Evolutionary conservation across 2,888 invertebrate species (phyloP).

Genomic region (Adelognathus sp.): DNA sequence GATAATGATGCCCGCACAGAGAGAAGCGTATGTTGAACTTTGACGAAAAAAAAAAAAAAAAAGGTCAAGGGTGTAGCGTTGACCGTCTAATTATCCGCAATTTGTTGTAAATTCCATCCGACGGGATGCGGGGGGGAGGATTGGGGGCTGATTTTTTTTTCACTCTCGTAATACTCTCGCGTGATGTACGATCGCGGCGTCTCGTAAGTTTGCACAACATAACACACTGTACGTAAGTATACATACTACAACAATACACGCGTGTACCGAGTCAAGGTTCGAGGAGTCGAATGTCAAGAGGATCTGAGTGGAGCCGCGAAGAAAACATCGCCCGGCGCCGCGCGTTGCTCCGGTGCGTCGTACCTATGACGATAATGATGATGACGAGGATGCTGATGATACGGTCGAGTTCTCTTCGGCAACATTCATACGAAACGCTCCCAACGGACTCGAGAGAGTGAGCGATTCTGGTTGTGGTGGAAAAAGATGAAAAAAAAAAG

Average conservation of each 20-base stretch:
- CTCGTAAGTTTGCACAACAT: constrained; percentile 40
- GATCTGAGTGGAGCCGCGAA: not conserved
- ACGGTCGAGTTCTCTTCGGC: constrained; percentile 11
- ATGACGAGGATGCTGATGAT: not conserved
- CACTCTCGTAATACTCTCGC: not conserved
- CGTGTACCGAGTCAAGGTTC: constrained; percentile 54
- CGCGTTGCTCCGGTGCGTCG: not conserved
- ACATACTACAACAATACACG: too few species aligned
- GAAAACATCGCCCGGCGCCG: constrained; percentile 5
- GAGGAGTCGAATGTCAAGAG: constrained; percentile 42
- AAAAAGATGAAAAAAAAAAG: not conserved
- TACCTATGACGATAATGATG: constrained; percentile 15
- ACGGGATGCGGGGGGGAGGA: not conserved
- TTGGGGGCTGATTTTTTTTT: not conserved
- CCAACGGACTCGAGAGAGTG: not conserved
- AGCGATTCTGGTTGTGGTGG: constrained; percentile 14
- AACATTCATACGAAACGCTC: not conserved
- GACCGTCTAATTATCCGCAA: constrained; percentile 46
- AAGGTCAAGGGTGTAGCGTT: constrained; percentile 46
- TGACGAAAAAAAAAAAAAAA: constrained; percentile 40
- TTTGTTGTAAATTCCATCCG: constrained; percentile 2
- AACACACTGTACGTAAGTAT: not conserved
- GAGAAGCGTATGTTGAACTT: constrained; percentile 6
- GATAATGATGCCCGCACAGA: constrained; percentile 12
- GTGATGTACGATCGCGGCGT: too few species aligned